Conservation (phyloP, 2,888 invertebrate genomes). For the Crematogaster levior region DNA sequence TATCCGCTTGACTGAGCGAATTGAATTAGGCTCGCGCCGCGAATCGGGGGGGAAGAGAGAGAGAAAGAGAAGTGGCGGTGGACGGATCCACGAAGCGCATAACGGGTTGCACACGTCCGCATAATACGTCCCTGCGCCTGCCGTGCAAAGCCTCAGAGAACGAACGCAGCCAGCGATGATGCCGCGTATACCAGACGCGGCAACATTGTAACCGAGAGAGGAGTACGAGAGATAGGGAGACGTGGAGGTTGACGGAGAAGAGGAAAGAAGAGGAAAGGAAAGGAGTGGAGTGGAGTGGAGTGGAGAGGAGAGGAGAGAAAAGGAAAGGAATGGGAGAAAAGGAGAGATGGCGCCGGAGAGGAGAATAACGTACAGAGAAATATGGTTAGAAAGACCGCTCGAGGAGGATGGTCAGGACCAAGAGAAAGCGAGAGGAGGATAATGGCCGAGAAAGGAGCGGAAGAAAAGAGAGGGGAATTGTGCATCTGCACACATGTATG, state of each 20-base stretch:
- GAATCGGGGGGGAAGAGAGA: conserved; percentile 59
- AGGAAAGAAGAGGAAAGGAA: conserved; percentile 56
- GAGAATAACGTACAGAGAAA: conserved; percentile 68
- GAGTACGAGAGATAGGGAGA: conserved; percentile 62
- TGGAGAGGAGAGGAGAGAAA: conserved; percentile 32
- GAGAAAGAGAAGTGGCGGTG: conserved; percentile 58
- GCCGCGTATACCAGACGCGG: conserved; percentile 72
- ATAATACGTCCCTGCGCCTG: conserved; percentile 71
- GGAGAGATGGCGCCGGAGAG: conserved; percentile 62
- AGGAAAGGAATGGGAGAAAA: conserved; percentile 50
- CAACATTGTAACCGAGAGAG: conserved; percentile 77
- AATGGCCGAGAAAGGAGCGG: conserved; percentile 27
- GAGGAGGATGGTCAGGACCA: conserved; percentile 44
- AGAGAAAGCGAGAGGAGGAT: conserved; percentile 19
- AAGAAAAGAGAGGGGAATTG: conserved; percentile 8
- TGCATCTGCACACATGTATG: not conserved
- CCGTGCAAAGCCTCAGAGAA: conserved; percentile 49
- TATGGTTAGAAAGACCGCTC: conserved; percentile 63
- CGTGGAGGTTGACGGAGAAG: conserved; percentile 30
- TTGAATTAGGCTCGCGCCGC: conserved; percentile 70
- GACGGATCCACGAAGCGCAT: conserved; percentile 66
- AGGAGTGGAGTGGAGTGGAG: too few species aligned
- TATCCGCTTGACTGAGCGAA: conserved; percentile 57
- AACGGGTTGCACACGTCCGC: conserved; percentile 68
- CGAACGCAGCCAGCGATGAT: conserved; percentile 56